Base-by-base conservation (phyloP, 2,797 vertebrate species). In the Artibeus lituratus region DNA sequence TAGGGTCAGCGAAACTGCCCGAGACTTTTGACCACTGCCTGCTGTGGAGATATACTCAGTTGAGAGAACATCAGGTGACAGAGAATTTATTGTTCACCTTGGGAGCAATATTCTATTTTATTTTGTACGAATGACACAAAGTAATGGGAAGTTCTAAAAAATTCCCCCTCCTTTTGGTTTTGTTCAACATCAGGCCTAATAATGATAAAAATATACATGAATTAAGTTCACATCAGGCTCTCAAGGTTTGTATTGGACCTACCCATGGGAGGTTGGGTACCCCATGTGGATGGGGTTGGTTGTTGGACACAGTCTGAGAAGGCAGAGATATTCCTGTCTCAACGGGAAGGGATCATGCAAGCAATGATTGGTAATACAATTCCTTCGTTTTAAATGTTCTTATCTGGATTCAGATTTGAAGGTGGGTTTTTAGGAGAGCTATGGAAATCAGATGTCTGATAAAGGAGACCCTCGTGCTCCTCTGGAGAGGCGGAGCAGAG, bases 341-440 rank as follows among this genome's bases (percentile, higher is more conserved):
- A 1, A n/a, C 35, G 14, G 21, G 67, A 91, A 73, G 15, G 18
- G 18, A 51, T 73, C 76, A 88, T 22, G 39, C 6, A 6, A 5
- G 10, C 18, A 39, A 59, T 78, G 24, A 82, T 3, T 26, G 59
- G 5, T 35, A 22, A 65, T 10, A 47, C 29, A 76, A 76, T 62
- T 82, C 53, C 62, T 78, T 57, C 93, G 11, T 57, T 42, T 86
- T 95, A 44, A 42, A n/a, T 69, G 37, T 81, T 93, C 93, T 92
- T 91, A 53, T 82, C n/a, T 37, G 65, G 42, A 74, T 15, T 29
- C 21, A 51, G 4, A 44, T 93, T 57, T 53, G 80, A 82, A 91
- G 70, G 24, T 70, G 14, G 69, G 10, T 37, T 91, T 91, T 86
- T 83, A 65, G 67, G 51, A 88, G 51, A 67, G 73, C 22, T 69